Evolutionary conservation across 2,888 invertebrate genomes (phyloP).

Genomic region (Chorisops tibialis): DNA sequence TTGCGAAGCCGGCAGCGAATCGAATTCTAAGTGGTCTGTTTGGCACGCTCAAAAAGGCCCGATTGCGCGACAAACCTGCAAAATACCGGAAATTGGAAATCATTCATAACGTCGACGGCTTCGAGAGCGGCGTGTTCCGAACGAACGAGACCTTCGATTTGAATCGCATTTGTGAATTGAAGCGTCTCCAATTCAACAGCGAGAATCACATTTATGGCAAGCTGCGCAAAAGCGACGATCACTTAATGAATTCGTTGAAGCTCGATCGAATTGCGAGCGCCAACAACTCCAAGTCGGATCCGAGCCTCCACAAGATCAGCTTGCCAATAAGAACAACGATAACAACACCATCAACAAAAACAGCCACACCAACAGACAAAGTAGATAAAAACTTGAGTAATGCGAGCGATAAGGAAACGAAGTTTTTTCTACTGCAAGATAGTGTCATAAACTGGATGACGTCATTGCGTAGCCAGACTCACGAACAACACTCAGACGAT

Average conservation of each 20-base stretch:
- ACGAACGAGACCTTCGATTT: constrained; percentile 50
- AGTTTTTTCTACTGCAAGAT: constrained; percentile 35
- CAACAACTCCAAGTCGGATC: constrained; percentile 29
- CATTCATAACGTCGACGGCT: constrained; percentile 47
- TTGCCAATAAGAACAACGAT: not conserved
- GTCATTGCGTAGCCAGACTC: constrained; percentile 45
- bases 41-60: constrained; percentile 27
- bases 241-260: constrained; percentile 31
- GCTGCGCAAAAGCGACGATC: constrained; percentile 36
- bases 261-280: not conserved
- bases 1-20: not conserved
- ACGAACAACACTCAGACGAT: constrained; percentile 39
- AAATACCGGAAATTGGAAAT: constrained; percentile 41
- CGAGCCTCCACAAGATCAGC: constrained; percentile 23
- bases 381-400: not conserved
- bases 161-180: constrained; percentile 46
- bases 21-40: constrained; percentile 25
- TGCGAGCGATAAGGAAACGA: not conserved
- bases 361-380: too few species aligned
- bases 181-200: constrained; percentile 28
- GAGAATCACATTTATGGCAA: constrained; percentile 48
- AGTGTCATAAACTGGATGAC: constrained; percentile 49
- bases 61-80: constrained; percentile 29
- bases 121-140: constrained; percentile 43
- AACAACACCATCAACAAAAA: too few species aligned